A percentile compares a stretch with the other conserved stretches of the same genome.
Evolutionary conservation across 2,797 vertebrate species (phyloP).

Genomic region (Acanthis flammea): DNA sequence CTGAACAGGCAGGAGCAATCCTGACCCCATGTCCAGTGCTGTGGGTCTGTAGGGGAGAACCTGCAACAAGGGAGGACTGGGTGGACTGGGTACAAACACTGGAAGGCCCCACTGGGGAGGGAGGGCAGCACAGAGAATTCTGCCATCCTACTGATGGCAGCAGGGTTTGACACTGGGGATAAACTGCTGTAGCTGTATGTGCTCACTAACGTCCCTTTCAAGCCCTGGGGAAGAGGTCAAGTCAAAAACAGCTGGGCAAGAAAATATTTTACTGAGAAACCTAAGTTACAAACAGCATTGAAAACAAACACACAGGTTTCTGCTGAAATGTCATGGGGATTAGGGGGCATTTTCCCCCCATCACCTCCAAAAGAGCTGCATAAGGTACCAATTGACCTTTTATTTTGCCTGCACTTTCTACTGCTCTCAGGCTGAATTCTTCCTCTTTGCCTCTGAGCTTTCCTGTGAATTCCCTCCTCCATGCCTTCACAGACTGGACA

Average conservation of each 20-base stretch:
- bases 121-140: not conserved
- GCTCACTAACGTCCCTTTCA: not conserved
- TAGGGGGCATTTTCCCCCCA: not conserved
- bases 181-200: not conserved
- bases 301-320: slow-evolving; percentile 4
- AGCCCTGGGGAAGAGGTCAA: not conserved
- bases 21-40: not conserved
- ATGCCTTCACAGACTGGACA: not conserved
- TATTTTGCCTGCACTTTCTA: not conserved
- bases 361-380: not conserved
- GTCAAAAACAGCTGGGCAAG: not conserved
- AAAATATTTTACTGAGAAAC: not conserved
- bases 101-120: not conserved
- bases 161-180: not conserved
- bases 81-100: not conserved
- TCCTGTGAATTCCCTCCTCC: slow-evolving; percentile 27
- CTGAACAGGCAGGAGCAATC: not conserved
- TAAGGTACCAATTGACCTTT: not conserved
- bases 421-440: not conserved
- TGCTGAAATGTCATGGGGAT: not conserved
- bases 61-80: not conserved
- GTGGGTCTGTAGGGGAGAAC: not conserved
- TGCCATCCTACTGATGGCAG: not conserved
- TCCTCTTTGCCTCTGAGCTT: not conserved
- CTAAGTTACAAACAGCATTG: not conserved